Evolutionary conservation across 2,797 vertebrate species (phyloP).

Genomic region (Dermochelys coriacea): DNA sequence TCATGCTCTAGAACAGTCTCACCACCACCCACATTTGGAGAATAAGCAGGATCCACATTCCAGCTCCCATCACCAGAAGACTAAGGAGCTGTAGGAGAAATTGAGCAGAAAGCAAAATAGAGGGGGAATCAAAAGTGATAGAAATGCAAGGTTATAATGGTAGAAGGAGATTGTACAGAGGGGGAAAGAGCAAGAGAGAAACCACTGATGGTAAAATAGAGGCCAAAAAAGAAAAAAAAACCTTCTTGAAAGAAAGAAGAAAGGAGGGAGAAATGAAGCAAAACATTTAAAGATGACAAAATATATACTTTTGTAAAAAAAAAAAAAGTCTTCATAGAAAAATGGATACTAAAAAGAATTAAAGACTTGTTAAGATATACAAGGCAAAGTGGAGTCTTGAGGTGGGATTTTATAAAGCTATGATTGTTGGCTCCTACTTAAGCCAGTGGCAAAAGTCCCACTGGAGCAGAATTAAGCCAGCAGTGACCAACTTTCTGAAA

Average conservation of each 20-base stretch:
- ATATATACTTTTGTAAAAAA: rapidly evolving
- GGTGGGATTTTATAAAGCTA: neutral
- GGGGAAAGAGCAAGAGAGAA: neutral
- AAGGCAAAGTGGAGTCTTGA: neutral
- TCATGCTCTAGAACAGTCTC: neutral
- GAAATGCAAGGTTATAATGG: neutral
- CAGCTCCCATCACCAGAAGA: neutral
- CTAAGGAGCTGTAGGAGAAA: neutral
- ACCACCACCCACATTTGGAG: neutral
- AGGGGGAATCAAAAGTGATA: neutral
- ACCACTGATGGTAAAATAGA: neutral
- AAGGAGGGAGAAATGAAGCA: neutral
- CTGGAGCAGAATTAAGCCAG: neutral
- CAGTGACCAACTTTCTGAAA: neutral
- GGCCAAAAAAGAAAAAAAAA: neutral
- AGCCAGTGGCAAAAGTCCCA: neutral
- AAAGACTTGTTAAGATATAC: neutral
- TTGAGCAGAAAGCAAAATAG: neutral
- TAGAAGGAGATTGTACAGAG: neutral
- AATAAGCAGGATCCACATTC: neutral
- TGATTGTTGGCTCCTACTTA: neutral
- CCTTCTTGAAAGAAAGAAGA: rapidly evolving
- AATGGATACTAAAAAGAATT: rapidly evolving
- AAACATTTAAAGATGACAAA: neutral
- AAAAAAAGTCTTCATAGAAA: neutral